phyloP scores from a whole-genome alignment of 2,113 vertebrate species.

The Hyaena hyaena region DNA sequence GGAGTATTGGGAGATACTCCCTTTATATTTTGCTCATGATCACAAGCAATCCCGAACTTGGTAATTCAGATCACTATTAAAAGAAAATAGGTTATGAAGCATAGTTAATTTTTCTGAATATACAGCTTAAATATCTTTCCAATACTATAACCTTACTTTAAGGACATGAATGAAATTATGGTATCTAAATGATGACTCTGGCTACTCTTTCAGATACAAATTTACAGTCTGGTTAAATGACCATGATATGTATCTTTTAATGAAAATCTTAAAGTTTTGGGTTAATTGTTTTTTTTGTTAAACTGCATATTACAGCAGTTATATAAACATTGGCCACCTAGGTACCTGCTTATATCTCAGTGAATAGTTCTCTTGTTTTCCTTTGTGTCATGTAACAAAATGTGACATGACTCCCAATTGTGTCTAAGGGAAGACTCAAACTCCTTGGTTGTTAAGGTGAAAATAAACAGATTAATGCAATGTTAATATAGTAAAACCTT shows the following conservation, averaged over 20 bases:
- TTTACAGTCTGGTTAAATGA: neutral
- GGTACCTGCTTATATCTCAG: neutral
- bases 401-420: neutral
- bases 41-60: neutral
- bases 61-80: neutral
- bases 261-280: neutral
- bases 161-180: neutral
- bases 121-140: neutral
- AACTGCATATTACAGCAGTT: rapidly evolving
- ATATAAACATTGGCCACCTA: neutral
- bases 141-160: neutral
- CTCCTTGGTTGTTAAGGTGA: neutral
- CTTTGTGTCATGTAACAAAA: neutral
- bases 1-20: neutral
- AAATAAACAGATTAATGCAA: neutral
- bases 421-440: neutral
- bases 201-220: neutral
- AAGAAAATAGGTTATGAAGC: neutral
- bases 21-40: neutral
- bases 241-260: neutral
- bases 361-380: neutral
- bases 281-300: neutral
- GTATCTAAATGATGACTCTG: neutral
- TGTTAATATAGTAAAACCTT: neutral
- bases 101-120: neutral